Base-by-base conservation (phyloP, 2,888 invertebrate genomes). In the Sphaerophoria taeniata region DNA sequence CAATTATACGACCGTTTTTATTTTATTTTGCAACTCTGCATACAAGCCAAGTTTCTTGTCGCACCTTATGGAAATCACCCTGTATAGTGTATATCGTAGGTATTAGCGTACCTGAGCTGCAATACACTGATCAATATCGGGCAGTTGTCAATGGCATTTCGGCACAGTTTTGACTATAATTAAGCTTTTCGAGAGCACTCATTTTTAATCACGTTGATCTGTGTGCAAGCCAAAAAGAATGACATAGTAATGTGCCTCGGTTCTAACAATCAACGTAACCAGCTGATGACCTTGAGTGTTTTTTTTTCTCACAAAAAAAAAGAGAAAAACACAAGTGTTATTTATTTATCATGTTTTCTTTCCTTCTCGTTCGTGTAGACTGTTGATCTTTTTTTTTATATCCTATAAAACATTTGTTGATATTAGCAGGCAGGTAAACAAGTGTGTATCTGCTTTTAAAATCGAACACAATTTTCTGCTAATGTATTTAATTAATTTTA, bases 281-380 rank as follows among this genome's bases (percentile, higher is more conserved):
- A 82, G 55, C 67, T 60, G 61, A 69, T 53, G 82, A 74, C 82
- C 82, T 83, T 83, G 73, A 70, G 58, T 63, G 49, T 72, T 74
- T 47, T 77, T 47, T 78, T 60, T 12, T 60, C 12, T 39, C n/a
- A 16, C 1, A 58, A 36, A 16, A 16, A 11, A 73, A 49, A 69
- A 43, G 11, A 24, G 24, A 24, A 24, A 24, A 24, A 24, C 24
- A 24, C 47, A 73, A 65, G 16, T 49, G 14, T 43, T 60, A 45
- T 67, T 79, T 71, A 34, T 61, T 67, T 61, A 58, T 65, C 55
- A 45, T 61, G 33, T 65, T 51, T 67, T 67, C 58, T 55, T 39
- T 73, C 16, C 9, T 31, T 43, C 53, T 45, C 34, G 5, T 45
- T 63, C 43, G 43, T 63, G 12, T 34, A 47, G 65, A 36, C 49